These are phyloP conservation scores for Yponomeuta cagnagella DNA, from an alignment of 2,888 invertebrate genomes.

Conservation along the genomic window DNA sequence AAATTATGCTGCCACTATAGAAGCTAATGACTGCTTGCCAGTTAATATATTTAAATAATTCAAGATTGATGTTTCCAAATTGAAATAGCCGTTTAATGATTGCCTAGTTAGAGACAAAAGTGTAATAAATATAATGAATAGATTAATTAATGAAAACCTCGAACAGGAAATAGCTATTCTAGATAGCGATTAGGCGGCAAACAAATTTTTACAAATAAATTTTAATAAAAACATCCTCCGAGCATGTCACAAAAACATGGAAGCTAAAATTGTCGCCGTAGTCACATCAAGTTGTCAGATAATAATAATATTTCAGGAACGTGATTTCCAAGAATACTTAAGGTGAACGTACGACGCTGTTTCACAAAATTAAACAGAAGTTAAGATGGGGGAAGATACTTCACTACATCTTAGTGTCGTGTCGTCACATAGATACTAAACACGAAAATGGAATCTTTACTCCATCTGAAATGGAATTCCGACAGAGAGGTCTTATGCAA, in stretches of 20 bases:
- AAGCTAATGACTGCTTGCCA: not conserved
- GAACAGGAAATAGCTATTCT: not conserved
- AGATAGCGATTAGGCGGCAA: not conserved
- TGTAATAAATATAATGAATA: not conserved
- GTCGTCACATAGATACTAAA: too few species aligned
- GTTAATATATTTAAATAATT: slow-evolving; percentile 1
- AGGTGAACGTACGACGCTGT: slow-evolving; percentile 36
- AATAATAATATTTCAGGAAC: slow-evolving; percentile 28
- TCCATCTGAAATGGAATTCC: too few species aligned
- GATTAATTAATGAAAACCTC: not conserved
- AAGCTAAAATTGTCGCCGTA: slow-evolving; percentile 33
- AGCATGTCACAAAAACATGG: not conserved
- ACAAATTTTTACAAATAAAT: slow-evolving; percentile 8
- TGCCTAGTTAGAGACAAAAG: not conserved
- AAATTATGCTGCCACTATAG: not conserved
- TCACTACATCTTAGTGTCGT: too few species aligned
- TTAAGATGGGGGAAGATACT: not conserved
- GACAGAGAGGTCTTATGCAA: too few species aligned
- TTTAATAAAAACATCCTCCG: slow-evolving; percentile 8
- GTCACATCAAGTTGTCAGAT: slow-evolving; percentile 26
- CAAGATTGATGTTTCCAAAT: not conserved
- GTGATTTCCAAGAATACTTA: slow-evolving; percentile 34
- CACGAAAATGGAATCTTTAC: too few species aligned
- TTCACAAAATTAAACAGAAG: not conserved
- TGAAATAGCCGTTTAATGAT: not conserved